Base-by-base conservation (phyloP, 64 coral and sea anemone genomes). In the Montipora sp. region DNA sequence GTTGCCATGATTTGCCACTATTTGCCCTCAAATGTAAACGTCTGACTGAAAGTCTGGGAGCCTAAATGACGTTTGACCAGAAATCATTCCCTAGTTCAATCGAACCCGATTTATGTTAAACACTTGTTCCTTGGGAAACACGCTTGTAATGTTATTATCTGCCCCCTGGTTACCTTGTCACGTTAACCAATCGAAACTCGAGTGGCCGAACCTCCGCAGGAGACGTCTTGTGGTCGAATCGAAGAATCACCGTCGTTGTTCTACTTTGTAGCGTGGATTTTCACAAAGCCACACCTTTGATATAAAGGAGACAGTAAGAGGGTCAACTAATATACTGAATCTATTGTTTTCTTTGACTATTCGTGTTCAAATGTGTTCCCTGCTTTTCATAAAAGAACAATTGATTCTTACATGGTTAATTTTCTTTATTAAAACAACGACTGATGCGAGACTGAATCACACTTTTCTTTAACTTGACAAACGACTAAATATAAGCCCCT, bases 1-100 rank as follows among this genome's bases (percentile, higher is more conserved):
- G 61, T 9, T 4, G 82, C 82, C 82, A 85, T 85, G 20, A 48
- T 49, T 49, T 60, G 21, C 51, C 23, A 60, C 7, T 63, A 15
- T 10, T 10, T 55, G 5, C 10, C 5, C 23, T 59, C 13, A 67
- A 47, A 23, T 66, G 4, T 48, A 85, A n/a, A 20, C 65, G 82
- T 84, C 81, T 85, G 19, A 48, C 18, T 50, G 12, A 44, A 85
- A 44, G 82, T 85, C 82, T 85, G 82, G 65, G 16, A 48, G 19
- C 19, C 12, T 18, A 19, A 50, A n/a, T n/a, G 47, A 71, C 61
- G 61, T 72, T 70, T 15, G 46, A 71, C 20, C 0, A 49, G 44
- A 71, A 85, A 47, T 65, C 10, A 12, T 71, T 6, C 53, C 65
- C 47, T 71, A 49, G 63, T 72, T 22, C 63, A 85, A 72, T 71